These are phyloP conservation scores for Chelmon rostratus DNA, from an alignment of 2,797 vertebrate species.

Conservation along the genomic window DNA sequence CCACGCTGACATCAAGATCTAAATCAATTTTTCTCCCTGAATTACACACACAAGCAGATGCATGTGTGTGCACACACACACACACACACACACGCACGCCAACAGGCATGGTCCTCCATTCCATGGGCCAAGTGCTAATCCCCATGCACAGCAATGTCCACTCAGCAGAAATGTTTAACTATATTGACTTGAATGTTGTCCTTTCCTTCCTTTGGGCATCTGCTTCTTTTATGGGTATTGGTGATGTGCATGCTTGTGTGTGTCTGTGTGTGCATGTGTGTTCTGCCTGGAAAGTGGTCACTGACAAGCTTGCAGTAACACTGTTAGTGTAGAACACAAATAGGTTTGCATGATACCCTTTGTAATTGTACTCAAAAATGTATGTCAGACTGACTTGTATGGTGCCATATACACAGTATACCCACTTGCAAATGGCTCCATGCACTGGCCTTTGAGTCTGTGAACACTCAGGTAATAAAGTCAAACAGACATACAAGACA, in stretches of 20 bases:
- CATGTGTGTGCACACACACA: background rate
- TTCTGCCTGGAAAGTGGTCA: conserved; percentile 49
- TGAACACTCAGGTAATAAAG: conserved; percentile 68
- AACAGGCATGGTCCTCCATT: conserved; percentile 62
- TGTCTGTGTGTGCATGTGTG: background rate
- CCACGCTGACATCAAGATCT: background rate
- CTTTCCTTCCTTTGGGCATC: conserved; percentile 66
- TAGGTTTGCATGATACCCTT: conserved; percentile 68
- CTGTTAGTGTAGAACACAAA: conserved; percentile 65
- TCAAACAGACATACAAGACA: conserved; percentile 45
- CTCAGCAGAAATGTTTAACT: conserved; percentile 73
- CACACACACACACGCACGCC: background rate
- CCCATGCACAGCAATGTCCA: conserved; percentile 62
- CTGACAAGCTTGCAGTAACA: conserved; percentile 42
- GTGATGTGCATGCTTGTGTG: conserved; percentile 5
- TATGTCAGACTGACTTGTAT: conserved; percentile 73
- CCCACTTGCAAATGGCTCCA: conserved; percentile 67
- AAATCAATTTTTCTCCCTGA: background rate
- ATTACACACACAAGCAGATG: background rate
- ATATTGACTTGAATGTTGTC: conserved; percentile 70
- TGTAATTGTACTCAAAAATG: conserved; percentile 70
- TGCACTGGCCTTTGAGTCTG: conserved; percentile 55
- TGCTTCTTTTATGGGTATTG: conserved; percentile 45
- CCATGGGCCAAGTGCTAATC: conserved; percentile 80
- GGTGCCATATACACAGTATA: conserved; percentile 55